phyloP scores from a whole-genome alignment of 1,140 invertebrate genomes.

The Polypedilum pembai region DNA sequence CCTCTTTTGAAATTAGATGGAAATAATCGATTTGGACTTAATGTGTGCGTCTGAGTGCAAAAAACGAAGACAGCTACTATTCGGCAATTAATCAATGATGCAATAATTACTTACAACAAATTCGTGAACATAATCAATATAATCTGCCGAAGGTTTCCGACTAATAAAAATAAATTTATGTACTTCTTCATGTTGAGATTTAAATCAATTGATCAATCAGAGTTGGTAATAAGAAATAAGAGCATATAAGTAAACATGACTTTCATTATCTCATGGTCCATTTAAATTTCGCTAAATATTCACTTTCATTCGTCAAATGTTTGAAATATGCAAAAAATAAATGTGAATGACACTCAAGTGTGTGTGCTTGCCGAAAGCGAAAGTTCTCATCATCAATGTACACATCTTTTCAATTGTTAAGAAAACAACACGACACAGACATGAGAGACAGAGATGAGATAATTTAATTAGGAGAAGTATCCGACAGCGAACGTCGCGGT shows the following conservation, averaged over 20 bases:
- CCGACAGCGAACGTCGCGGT: not conserved
- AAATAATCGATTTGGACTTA: not conserved
- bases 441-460: constrained; percentile 11
- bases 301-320: no score
- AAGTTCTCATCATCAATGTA: not conserved
- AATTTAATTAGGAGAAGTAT: constrained; percentile 23
- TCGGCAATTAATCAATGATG: not conserved
- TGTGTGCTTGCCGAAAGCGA: not conserved
- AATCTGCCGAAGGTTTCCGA: no score
- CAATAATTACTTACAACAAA: not conserved
- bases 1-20: not conserved
- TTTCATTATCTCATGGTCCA: no score
- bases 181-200: no score
- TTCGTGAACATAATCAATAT: no score
- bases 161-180: no score
- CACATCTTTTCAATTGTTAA: not conserved
- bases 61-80: not conserved
- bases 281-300: no score
- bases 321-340: no score
- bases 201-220: no score
- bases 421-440: not conserved
- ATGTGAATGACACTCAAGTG: constrained; percentile 2
- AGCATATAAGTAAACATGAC: no score
- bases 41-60: not conserved
- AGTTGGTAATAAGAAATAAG: no score